Percentiles rank a stretch among this genome's conserved stretches.
Evolutionary conservation across 2,888 invertebrate species (phyloP).

Genomic region (Mimumesa dahlbomi): DNA sequence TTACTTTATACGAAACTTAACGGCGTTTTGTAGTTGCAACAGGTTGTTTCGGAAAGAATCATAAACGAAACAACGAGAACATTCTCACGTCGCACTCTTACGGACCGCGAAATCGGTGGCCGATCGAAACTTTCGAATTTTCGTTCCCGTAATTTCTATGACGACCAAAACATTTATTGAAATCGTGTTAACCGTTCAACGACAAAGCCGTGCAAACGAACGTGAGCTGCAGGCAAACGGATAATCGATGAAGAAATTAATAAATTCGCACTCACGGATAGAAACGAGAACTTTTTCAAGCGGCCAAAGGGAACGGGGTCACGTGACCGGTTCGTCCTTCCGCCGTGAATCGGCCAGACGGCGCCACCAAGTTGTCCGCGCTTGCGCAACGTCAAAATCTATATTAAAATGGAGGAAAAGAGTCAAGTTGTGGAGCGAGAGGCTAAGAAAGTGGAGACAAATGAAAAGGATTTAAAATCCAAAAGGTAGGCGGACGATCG

Average conservation of each 20-base stretch:
- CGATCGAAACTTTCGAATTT: no score
- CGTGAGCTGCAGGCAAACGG: no score
- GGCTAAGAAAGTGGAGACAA: conserved; percentile 80
- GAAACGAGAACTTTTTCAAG: not conserved
- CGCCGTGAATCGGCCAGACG: conserved; percentile 27
- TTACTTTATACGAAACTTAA: no score
- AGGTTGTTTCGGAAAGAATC: no score
- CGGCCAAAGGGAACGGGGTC: not conserved
- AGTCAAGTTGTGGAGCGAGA: conserved; percentile 80
- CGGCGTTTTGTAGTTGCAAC: no score
- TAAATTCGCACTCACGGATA: not conserved
- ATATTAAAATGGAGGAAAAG: conserved; percentile 81
- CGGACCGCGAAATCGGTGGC: no score
- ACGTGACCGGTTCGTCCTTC: conserved; percentile 32
- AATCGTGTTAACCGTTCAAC: no score
- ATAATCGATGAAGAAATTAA: not conserved
- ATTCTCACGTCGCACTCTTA: no score
- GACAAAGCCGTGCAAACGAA: no score
- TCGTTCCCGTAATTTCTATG: no score
- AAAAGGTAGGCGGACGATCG: conserved; percentile 79
- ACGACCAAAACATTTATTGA: no score
- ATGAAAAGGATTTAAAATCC: conserved; percentile 80
- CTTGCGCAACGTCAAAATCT: conserved; percentile 69
- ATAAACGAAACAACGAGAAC: no score
- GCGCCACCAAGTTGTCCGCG: conserved; percentile 35